Base-by-base conservation (phyloP, 2,888 invertebrate species). In the Phortica magna region DNA sequence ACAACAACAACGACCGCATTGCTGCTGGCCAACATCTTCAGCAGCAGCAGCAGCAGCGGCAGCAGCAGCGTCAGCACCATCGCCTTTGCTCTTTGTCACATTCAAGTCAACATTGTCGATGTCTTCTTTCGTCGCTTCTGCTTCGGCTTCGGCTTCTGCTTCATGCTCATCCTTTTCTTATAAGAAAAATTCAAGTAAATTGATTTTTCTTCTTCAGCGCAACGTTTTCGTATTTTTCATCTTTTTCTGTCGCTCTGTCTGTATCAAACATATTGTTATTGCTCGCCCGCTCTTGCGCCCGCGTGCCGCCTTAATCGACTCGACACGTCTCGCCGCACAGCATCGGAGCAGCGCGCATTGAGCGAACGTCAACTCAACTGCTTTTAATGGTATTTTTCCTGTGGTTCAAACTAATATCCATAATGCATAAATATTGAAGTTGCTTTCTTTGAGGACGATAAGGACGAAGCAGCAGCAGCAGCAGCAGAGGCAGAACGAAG, bases 371-470 rank as follows among this genome's bases (percentile, higher is more conserved):
- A 17, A 14, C 53, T 48, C 43, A 71, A 53, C 65, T 85, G 88
- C 89, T 88, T 85, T 88, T 87, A 88, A 87, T 88, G 87, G 88
- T 87, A 88, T 87, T 88, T 88, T 88, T 88, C 86, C 87, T 86
- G 87, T 83, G 87, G 87, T 88, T 88, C 87, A 84, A 88, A 88
- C 88, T 88, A 87, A 87, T 87, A 87, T 87, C 87, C 87, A 86
- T 88, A 88, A 86, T 86, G 89, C 87, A 88, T 88, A 87, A 88
- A 87, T 87, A 88, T 84, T 80, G 80, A 82, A 81, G 76, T 76
- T 59, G 71, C 53, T 68, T 22, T 67, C 12, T 6, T 7, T 14
- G 57, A 59, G 7, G 57, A 59, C 57, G 57, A 59, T n/a, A n/a
- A 59, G 14, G 57, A 17, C 57, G 17, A 0, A 10, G 61, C 9